phyloP scores from a whole-genome alignment of 2,888 invertebrate genomes.

The Sesia bembeciformis region DNA sequence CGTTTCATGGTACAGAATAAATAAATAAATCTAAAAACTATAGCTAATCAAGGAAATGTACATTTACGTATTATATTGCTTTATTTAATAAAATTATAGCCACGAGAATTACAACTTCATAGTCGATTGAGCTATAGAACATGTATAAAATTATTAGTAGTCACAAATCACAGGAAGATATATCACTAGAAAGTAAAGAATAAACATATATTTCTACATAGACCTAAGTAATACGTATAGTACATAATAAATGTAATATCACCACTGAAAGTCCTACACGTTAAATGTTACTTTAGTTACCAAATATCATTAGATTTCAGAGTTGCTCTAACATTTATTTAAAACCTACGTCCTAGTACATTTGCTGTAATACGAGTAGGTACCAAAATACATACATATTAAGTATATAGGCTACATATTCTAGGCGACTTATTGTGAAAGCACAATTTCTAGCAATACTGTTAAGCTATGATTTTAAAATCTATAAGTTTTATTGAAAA shows the following conservation, averaged over 20 bases:
- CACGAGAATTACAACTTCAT: conserved; percentile 50
- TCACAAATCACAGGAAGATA: conserved; percentile 69
- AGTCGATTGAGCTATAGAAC: conserved; percentile 53
- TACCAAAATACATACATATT: conserved; percentile 18
- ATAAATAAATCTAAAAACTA: no score
- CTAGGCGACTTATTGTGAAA: conserved; percentile 41
- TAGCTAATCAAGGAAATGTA: no score
- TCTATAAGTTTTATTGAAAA: background rate
- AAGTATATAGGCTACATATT: conserved; percentile 39
- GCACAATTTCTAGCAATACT: conserved; percentile 24
- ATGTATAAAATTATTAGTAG: conserved; percentile 66
- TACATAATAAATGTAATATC: conserved; percentile 30
- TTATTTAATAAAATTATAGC: conserved; percentile 67
- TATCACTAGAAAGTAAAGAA: conserved; percentile 47
- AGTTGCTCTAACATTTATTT: background rate
- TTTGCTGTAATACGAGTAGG: conserved; percentile 24
- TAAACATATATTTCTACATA: conserved; percentile 34
- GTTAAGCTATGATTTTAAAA: background rate
- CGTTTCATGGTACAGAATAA: no score
- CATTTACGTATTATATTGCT: conserved; percentile 31
- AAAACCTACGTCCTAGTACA: background rate
- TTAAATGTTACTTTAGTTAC: background rate
- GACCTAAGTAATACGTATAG: conserved; percentile 29
- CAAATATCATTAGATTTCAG: background rate
- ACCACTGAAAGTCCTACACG: conserved; percentile 42